phyloP scores from a whole-genome alignment of 37 sponge, comb jelly and placozoan genomes.

The Chondrosia reniformis region DNA sequence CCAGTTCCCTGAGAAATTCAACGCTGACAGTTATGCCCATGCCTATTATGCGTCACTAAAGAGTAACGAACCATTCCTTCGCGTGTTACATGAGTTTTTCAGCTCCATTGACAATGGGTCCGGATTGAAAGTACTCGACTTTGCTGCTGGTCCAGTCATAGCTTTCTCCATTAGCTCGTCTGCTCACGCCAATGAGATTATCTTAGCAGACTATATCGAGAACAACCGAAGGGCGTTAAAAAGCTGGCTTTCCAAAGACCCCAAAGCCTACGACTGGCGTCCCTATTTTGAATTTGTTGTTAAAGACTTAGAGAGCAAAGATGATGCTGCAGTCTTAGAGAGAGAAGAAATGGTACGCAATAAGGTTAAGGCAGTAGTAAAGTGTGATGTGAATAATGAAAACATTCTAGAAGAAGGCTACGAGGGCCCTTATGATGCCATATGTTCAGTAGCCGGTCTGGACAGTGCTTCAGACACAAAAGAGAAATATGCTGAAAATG shows the following conservation, averaged over 20 bases:
- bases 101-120: too few relatives aligned
- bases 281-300: not conserved
- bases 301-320: not conserved
- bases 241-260: not conserved
- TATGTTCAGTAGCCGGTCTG: not conserved
- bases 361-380: not conserved
- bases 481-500: not conserved
- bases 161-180: too few relatives aligned
- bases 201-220: not conserved
- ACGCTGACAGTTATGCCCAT: too few relatives aligned
- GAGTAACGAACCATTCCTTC: too few relatives aligned
- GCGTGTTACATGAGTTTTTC: too few relatives aligned
- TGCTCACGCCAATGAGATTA: not conserved
- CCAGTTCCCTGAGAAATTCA: too few relatives aligned
- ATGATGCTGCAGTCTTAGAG: not conserved
- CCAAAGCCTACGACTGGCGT: not conserved
- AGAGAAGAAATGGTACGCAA: not conserved
- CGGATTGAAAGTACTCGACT: too few relatives aligned
- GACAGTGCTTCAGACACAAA: not conserved
- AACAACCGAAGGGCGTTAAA: not conserved
- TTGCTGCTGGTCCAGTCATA: too few relatives aligned
- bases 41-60: too few relatives aligned
- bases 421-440: not conserved
- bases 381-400: not conserved
- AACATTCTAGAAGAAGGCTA: not conserved